Evolutionary conservation across 2,888 invertebrate genomes (phyloP).

Genomic region (Microplitis deprimator): DNA sequence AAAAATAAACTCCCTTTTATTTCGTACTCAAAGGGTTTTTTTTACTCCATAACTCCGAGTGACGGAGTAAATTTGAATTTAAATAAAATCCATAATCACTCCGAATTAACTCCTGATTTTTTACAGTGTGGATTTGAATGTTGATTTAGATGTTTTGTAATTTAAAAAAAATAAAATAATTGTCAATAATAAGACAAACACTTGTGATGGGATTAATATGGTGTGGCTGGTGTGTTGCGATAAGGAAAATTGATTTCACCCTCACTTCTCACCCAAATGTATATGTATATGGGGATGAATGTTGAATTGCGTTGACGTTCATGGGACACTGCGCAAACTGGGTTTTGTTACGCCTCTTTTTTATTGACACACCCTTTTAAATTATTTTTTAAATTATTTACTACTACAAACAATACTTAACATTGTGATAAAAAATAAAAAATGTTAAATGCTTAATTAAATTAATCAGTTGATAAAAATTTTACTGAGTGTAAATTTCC

Average conservation of each 20-base stretch:
- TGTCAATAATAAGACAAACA: slow-evolving; percentile 53
- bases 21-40: no score
- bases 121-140: no score
- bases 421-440: no score
- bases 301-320: slow-evolving; percentile 26
- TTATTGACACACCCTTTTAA: slow-evolving; percentile 51
- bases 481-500: no score
- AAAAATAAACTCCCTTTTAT: no score
- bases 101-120: no score
- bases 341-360: slow-evolving; percentile 56
- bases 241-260: slow-evolving; percentile 68
- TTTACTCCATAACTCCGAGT: no score
- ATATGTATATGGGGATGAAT: slow-evolving; percentile 9
- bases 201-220: slow-evolving; percentile 58
- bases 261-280: slow-evolving; percentile 21
- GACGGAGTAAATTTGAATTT: no score
- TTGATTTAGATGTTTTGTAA: not conserved
- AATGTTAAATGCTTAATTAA: no score
- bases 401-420: no score
- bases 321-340: slow-evolving; percentile 62
- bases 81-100: no score
- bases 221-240: slow-evolving; percentile 64
- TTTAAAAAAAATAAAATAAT: not conserved
- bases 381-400: not conserved
- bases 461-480: no score